These are phyloP conservation scores for Acrocephalus kingi DNA, from an alignment of 2,113 vertebrate genomes.

Conservation along the genomic window DNA sequence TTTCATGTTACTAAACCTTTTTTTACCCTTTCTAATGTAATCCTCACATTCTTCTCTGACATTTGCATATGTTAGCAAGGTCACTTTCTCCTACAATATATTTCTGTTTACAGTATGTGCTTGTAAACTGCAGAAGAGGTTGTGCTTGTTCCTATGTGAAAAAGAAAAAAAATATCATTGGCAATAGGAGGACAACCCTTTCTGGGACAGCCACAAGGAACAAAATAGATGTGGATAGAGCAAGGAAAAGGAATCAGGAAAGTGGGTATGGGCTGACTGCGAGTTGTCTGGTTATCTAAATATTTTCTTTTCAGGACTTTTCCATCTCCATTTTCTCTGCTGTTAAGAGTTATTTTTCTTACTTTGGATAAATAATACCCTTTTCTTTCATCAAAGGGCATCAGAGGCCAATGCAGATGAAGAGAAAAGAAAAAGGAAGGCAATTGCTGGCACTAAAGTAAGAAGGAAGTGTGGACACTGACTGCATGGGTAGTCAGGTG, in stretches of 20 bases:
- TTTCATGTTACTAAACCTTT: neutral
- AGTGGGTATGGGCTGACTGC: neutral
- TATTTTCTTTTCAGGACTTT: neutral
- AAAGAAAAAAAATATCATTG: neutral
- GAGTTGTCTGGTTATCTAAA: neutral
- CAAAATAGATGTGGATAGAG: neutral
- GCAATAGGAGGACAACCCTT: neutral
- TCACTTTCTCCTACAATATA: neutral
- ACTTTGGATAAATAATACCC: neutral
- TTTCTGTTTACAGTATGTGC: neutral
- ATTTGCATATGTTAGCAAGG: neutral
- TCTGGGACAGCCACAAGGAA: neutral
- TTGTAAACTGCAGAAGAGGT: slow-evolving; percentile 1
- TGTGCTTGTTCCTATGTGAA: neutral
- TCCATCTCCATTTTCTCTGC: neutral
- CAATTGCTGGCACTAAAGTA: neutral
- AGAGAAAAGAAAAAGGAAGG: neutral
- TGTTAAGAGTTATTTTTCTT: neutral
- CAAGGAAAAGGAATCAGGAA: neutral
- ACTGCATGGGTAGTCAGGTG: neutral
- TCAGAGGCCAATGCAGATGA: neutral
- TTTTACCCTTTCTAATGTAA: neutral
- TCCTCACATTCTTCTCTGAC: neutral
- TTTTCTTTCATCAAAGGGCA: neutral
- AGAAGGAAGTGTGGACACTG: neutral